A percentile compares a stretch with the other conserved stretches of the same genome.
phyloP scores from a whole-genome alignment of 2,113 vertebrate species.

The Aleadryas rufinucha region DNA sequence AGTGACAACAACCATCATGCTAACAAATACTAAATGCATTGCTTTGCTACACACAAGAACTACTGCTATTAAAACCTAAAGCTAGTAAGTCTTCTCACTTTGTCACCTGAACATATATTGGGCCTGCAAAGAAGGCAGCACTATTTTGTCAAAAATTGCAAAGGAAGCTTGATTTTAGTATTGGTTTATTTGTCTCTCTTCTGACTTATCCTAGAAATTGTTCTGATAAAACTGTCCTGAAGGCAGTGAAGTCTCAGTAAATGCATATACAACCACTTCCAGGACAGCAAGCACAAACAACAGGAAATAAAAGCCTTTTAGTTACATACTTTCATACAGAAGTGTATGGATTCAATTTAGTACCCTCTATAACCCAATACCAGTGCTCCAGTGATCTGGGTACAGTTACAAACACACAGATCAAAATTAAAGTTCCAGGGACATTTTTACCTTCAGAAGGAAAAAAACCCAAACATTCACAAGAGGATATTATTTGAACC shows the following conservation, averaged over 20 bases:
- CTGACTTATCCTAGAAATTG: background rate
- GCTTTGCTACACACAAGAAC: background rate
- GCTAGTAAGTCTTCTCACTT: background rate
- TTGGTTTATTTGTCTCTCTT: background rate
- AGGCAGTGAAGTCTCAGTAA: background rate
- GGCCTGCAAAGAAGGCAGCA: background rate
- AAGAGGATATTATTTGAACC: background rate
- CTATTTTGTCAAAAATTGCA: background rate
- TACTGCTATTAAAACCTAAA: background rate
- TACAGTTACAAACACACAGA: background rate
- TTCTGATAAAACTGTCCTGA: background rate
- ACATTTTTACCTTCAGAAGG: background rate
- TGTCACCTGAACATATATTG: background rate
- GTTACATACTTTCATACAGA: background rate
- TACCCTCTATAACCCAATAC: background rate
- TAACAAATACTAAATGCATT: background rate
- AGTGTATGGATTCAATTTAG: background rate
- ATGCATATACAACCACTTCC: background rate
- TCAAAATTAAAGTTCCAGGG: background rate
- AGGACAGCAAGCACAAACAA: background rate
- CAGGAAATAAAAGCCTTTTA: background rate
- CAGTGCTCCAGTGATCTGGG: background rate
- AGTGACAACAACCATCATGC: background rate
- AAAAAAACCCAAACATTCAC: fast-evolving
- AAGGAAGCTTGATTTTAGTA: background rate